phyloP scores from a whole-genome alignment of 2,797 vertebrate species.

The Echiichthys vipera region DNA sequence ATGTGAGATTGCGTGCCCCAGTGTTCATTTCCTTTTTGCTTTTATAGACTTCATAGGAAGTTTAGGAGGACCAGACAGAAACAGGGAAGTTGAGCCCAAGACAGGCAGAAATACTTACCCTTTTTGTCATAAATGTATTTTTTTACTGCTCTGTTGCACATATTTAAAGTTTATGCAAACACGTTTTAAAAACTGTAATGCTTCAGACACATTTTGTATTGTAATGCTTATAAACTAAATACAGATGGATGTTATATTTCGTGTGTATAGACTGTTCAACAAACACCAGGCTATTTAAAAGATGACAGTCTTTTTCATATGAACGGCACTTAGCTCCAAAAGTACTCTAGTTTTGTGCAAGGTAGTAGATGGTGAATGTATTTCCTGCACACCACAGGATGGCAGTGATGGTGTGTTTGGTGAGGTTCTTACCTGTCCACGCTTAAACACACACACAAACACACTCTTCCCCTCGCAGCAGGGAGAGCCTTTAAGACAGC shows the following conservation, averaged over 20 bases:
- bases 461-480: no score
- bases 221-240: not conserved
- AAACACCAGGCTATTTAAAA: not conserved
- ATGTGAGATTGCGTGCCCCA: not conserved
- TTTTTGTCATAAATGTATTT: not conserved
- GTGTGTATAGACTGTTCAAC: not conserved
- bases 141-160: not conserved
- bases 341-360: not conserved
- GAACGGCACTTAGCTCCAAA: not conserved
- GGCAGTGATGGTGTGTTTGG: conserved; percentile 47
- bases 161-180: conserved; percentile 13
- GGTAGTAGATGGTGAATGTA: not conserved
- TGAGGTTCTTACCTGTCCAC: not conserved
- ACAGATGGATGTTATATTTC: not conserved
- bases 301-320: not conserved
- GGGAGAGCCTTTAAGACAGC: no score
- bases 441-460: not conserved
- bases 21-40: conserved; percentile 12
- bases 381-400: conserved; percentile 56
- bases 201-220: conserved; percentile 3
- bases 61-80: conserved; percentile 3
- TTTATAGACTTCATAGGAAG: not conserved
- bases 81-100: conserved; percentile 14
- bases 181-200: not conserved
- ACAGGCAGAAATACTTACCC: not conserved